Evolutionary conservation across 2,113 vertebrate species (phyloP).

Genomic region (Herpailurus yagouaroundi): DNA sequence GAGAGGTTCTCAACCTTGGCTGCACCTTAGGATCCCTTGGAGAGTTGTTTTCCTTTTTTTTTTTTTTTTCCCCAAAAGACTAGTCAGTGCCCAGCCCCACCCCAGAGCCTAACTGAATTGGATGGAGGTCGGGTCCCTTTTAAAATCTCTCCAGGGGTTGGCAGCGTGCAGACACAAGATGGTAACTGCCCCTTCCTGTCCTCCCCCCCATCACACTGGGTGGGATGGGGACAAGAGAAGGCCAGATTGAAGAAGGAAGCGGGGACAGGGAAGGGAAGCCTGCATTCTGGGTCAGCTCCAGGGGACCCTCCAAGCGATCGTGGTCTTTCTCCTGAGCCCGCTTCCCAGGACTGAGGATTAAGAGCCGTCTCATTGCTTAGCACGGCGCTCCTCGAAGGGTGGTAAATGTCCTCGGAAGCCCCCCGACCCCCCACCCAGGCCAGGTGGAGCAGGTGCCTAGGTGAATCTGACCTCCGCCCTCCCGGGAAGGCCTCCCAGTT

Average conservation of each 20-base stretch:
- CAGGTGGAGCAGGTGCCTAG: background rate
- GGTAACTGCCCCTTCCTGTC: background rate
- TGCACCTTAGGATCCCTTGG: background rate
- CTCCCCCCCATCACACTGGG: accelerated
- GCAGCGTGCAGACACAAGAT: background rate
- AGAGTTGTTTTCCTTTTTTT: background rate
- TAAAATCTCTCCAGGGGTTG: background rate
- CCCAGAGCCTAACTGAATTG: background rate
- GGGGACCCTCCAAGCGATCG: background rate
- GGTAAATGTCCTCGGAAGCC: too few species aligned
- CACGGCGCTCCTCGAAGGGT: accelerated
- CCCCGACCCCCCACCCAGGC: background rate
- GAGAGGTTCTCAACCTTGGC: background rate
- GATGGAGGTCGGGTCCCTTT: background rate
- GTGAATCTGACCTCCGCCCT: accelerated
- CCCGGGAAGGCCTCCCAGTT: accelerated
- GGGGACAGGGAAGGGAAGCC: background rate
- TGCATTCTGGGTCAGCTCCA: background rate
- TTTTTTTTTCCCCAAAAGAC: background rate
- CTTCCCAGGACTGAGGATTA: background rate
- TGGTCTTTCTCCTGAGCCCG: background rate
- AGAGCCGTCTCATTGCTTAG: background rate
- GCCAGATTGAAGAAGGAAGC: background rate
- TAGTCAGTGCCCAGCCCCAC: too few species aligned
- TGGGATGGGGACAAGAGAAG: background rate